Base-by-base conservation (phyloP, 53 echinoderm and acorn worm genomes). In the Arbacia lixula region DNA sequence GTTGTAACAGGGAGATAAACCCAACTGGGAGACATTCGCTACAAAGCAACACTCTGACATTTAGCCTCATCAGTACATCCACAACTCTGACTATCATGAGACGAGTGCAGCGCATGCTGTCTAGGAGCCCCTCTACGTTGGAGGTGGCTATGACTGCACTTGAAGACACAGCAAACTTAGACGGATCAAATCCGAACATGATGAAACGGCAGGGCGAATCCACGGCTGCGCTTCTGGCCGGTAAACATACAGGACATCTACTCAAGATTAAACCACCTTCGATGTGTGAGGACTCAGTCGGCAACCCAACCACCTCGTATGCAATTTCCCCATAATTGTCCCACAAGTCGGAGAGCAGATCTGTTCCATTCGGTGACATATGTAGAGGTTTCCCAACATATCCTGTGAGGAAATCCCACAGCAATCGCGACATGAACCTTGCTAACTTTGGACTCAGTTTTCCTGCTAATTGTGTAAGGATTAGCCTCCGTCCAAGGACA, bases 21-120 rank as follows among this genome's bases (percentile, higher is more conserved):
- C 71, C 37, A 26, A 85, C 86, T 10, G 92, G 71, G 37, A 92
- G 51, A 22, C 46, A 61, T 43, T 92, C 85, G 17, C 85, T 40
- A 34, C 80, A 85, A 4, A 92, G 26, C 14, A 92, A 24, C 33
- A 92, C 78, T 22, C 56, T 88, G 11, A 92, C 67, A 12, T 62
- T 78, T 6, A 33, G 20, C 43, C 35, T 22, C 19, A 38, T 56
- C 4, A 85, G 76, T 5, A 36, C 53, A 16, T 72, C 25, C 14
- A 88, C 38, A 11, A 88, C 61, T 16, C 19, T 46, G 54, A 11
- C 20, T 10, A 68, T 63, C 71, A 58, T 60, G n/a, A 58, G 50
- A 21, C 41, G 80, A 30, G 68, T 61, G 21, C 49, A 85, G 12
- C 85, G 52, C n/a, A 92, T 54, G 58, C 35, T 66, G 22, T 52